Evolutionary conservation across 2,113 vertebrate species (phyloP).

Genomic region (Spea bombifrons): DNA sequence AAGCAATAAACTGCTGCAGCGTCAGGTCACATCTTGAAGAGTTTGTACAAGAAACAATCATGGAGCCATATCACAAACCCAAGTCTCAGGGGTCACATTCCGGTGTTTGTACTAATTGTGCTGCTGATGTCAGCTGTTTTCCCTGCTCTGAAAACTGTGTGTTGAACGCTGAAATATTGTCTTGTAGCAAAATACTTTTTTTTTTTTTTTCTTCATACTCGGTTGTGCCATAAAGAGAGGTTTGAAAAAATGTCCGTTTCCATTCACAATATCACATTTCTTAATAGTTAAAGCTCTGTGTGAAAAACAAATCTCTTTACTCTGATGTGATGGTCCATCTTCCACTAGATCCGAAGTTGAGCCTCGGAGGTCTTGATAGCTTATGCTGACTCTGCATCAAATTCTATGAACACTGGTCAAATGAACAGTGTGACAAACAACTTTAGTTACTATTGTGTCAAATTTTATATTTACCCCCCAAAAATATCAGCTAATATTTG

Average conservation of each 20-base stretch:
- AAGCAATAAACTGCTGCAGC: background rate
- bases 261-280: background rate
- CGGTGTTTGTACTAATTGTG: background rate
- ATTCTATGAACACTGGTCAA: no score
- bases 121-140: background rate
- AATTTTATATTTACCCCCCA: no score
- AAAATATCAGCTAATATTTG: background rate
- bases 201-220: background rate
- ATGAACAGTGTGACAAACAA: no score
- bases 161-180: background rate
- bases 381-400: no score
- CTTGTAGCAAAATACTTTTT: background rate
- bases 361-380: no score
- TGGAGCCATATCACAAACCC: background rate
- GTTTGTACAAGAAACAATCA: background rate
- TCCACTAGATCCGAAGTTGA: background rate
- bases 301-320: background rate
- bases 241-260: background rate
- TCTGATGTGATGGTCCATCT: background rate
- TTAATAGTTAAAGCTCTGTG: background rate
- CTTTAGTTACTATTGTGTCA: background rate
- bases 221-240: background rate
- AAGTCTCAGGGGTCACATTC: background rate
- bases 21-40: background rate
- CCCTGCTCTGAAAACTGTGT: background rate